Conservation (phyloP, 2,797 vertebrate species). For the Aselliscus stoliczkanus region DNA sequence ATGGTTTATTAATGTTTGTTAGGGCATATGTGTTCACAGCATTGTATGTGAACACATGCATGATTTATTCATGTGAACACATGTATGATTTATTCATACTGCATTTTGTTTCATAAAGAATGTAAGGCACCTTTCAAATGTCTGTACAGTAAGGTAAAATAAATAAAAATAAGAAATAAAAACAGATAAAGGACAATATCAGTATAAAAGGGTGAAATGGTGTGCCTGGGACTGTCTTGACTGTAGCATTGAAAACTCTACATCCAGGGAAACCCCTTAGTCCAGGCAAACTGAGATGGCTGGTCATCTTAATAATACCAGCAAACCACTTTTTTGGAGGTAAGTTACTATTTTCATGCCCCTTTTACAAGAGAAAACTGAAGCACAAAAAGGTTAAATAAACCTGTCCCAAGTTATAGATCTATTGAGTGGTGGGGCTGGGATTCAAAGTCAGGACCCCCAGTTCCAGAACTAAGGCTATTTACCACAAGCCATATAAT, state of each 20-base stretch:
- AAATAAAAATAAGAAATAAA: slow-evolving; percentile 39
- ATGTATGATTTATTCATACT: slow-evolving; percentile 30
- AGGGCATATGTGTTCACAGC: background rate
- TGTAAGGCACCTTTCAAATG: slow-evolving; percentile 3
- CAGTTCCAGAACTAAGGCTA: background rate
- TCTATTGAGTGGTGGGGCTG: background rate
- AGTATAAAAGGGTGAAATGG: background rate
- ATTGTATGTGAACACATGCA: background rate
- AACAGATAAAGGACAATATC: background rate
- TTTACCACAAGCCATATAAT: background rate
- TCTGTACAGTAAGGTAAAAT: background rate
- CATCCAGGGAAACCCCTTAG: background rate
- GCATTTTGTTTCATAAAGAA: slow-evolving; percentile 8
- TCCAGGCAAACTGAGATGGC: background rate
- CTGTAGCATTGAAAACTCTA: background rate
- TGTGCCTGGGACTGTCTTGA: background rate
- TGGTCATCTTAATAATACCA: background rate
- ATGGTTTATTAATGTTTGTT: slow-evolving; percentile 19
- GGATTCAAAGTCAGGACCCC: background rate
- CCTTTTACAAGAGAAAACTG: background rate
- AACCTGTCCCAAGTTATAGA: background rate
- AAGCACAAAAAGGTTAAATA: background rate
- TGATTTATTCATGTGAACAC: slow-evolving; percentile 19
- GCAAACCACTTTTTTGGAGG: background rate
- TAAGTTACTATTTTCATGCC: background rate